Conservation (phyloP, 1,140 invertebrate genomes). For the Drosophila bocqueti region DNA sequence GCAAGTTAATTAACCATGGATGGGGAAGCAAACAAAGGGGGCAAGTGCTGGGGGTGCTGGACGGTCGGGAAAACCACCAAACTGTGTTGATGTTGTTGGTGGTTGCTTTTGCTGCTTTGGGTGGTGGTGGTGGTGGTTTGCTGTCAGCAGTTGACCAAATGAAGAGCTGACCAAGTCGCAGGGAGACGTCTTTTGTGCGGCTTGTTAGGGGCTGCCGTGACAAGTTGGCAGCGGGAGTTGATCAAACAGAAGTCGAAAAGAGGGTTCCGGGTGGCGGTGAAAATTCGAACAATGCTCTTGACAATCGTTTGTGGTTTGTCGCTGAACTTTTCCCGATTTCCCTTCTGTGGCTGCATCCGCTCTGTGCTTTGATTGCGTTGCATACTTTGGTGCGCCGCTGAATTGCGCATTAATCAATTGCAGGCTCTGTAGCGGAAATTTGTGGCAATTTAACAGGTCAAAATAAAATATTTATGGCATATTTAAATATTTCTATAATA, state of each 20-base stretch:
- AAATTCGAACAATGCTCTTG: constrained; percentile 37
- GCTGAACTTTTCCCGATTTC: constrained; percentile 3
- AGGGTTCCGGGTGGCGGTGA: not conserved
- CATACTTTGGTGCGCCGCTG: constrained; percentile 15
- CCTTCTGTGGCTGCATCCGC: constrained; percentile 1
- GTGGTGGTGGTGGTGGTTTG: constrained; percentile 20
- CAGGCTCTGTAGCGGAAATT: constrained; percentile 12
- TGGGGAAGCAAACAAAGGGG: constrained; percentile 11
- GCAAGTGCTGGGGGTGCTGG: too few species aligned
- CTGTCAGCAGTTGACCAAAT: constrained; percentile 75
- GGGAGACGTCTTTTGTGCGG: constrained; percentile 60
- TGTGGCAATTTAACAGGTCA: not conserved
- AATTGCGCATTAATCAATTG: constrained; percentile 22
- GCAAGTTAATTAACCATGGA: constrained; percentile 76
- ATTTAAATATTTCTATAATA: not conserved
- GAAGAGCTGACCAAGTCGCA: constrained; percentile 70
- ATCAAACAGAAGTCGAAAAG: not conserved
- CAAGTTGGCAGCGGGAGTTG: constrained; percentile 28
- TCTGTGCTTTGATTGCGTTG: constrained; percentile 24
- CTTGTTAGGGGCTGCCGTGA: constrained; percentile 34
- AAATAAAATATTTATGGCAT: constrained; percentile 17
- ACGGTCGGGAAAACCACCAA: constrained; percentile 59
- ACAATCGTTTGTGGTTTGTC: constrained; percentile 42
- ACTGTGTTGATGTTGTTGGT: constrained; percentile 39
- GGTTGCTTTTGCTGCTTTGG: not conserved